Evolutionary conservation across 1,140 invertebrate genomes (phyloP).

Genomic region (Drosophila nebulosa): DNA sequence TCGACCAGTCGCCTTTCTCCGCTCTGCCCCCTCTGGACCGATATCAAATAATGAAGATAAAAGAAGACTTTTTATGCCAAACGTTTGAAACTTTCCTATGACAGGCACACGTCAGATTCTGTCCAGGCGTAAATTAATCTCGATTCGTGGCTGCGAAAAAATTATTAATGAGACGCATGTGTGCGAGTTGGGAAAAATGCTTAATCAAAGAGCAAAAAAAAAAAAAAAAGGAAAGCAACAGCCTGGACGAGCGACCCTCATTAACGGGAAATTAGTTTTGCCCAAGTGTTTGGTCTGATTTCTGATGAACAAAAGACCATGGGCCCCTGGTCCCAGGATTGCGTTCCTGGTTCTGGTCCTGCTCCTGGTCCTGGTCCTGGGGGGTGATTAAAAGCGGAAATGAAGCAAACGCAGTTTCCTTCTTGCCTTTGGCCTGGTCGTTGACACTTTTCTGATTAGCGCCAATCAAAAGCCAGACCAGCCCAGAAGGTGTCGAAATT

Average conservation of each 20-base stretch:
- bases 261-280: conserved; percentile 78
- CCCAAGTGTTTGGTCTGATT: conserved; percentile 53
- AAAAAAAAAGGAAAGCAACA: conserved; percentile 17
- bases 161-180: conserved; percentile 72
- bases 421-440: conserved; percentile 20
- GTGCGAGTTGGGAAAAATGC: conserved; percentile 59
- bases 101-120: conserved; percentile 72
- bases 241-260: conserved; percentile 59
- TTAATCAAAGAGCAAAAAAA: conserved; percentile 43
- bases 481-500: conserved; percentile 57
- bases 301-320: conserved; percentile 47
- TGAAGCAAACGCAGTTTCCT: conserved; percentile 54
- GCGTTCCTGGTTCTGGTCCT: not conserved
- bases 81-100: conserved; percentile 44
- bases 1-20: not conserved
- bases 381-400: conserved; percentile 74
- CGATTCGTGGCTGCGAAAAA: conserved; percentile 44
- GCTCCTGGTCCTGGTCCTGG: not conserved
- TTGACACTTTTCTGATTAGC: conserved; percentile 72
- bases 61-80: conserved; percentile 35
- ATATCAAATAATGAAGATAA: conserved; percentile 46
- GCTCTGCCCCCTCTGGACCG: not conserved
- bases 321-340: not conserved
- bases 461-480: conserved; percentile 42
- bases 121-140: conserved; percentile 70